These are phyloP conservation scores for Drosophila lacicola DNA, from an alignment of 2,888 invertebrate genomes.

Conservation along the genomic window DNA sequence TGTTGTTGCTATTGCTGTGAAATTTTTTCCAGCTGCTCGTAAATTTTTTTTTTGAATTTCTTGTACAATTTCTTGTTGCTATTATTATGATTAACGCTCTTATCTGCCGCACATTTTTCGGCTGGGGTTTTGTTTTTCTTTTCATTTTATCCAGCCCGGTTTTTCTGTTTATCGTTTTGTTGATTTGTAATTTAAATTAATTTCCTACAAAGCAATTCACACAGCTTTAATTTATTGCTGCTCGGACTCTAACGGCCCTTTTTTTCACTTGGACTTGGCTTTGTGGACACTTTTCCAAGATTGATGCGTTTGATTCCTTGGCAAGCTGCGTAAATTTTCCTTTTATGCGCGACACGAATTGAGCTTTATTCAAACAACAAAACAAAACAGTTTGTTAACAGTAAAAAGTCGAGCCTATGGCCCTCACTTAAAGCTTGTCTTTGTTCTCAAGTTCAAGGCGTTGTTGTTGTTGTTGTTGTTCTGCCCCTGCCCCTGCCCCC, in stretches of 20 bases:
- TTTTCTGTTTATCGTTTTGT: slow-evolving; percentile 36
- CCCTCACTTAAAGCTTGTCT: slow-evolving; percentile 8
- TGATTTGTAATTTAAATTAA: slow-evolving; percentile 57
- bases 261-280: neutral
- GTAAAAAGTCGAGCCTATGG: slow-evolving; percentile 28
- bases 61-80: slow-evolving; percentile 41
- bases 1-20: slow-evolving; percentile 37
- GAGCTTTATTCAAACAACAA: slow-evolving; percentile 1
- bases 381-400: slow-evolving; percentile 29
- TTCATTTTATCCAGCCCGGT: neutral
- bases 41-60: slow-evolving; percentile 72
- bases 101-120: slow-evolving; percentile 9
- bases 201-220: slow-evolving; percentile 38
- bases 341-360: slow-evolving; percentile 10
- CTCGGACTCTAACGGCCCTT: slow-evolving; percentile 30
- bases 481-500: neutral
- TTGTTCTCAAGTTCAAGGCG: slow-evolving; percentile 58
- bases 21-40: slow-evolving; percentile 50
- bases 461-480: slow-evolving; percentile 2
- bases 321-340: neutral
- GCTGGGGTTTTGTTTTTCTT: slow-evolving; percentile 1
- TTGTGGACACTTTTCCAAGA: slow-evolving; percentile 6
- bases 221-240: slow-evolving; percentile 14
- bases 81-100: slow-evolving; percentile 26
- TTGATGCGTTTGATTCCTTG: slow-evolving; percentile 4